Base-by-base conservation (phyloP, 2,888 invertebrate genomes). In the Machimus atricapillus region DNA sequence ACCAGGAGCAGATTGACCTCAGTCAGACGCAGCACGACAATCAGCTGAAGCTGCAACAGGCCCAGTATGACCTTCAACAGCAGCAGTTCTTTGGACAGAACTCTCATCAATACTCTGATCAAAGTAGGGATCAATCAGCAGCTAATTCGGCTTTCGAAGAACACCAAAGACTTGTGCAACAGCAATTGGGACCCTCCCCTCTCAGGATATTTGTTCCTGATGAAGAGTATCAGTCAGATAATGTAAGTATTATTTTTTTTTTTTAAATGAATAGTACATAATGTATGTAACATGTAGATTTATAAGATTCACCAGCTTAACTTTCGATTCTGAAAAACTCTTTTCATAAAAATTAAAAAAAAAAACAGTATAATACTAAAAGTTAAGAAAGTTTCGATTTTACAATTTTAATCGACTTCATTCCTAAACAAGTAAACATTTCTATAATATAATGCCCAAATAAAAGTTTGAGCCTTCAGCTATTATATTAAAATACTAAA, bases 131-230 rank as follows among this genome's bases (percentile, higher is more conserved):
- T 31, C 52, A 85, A 83, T 89, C 90, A 37, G 89, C 90, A 6
- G 88, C 66, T 23, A 1, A 90, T 9, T 87, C 90, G 2, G 91
- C 92, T 0, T 91, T 91, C 87, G 90, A 92, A 79, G 91, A 91
- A 78, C 92, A 92, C 89, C 91, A 91, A 81, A 90, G 91, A 56
- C 88, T 91, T 19, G 90, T 92, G 6, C 89, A 90, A n/a, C 91
- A 92, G 88, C 91, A 91, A 74, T 89, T 92, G 31, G 91, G 92
- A 0, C 91, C 92, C 85, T 91, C 91, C 37, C 93, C 93, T 0
- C 88, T 94, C 79, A 92, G 93, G 88, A 94, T 94, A 88, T 93
- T 93, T 89, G 93, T 94, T 16, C 94, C 94, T 0, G 93, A 94
- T 74, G 92, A 92, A 19, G 93, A 93, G 40, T 87, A 88, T n/a